Evolutionary conservation across 2,888 invertebrate species (phyloP).

Genomic region (Mesorhabditis sp.): DNA sequence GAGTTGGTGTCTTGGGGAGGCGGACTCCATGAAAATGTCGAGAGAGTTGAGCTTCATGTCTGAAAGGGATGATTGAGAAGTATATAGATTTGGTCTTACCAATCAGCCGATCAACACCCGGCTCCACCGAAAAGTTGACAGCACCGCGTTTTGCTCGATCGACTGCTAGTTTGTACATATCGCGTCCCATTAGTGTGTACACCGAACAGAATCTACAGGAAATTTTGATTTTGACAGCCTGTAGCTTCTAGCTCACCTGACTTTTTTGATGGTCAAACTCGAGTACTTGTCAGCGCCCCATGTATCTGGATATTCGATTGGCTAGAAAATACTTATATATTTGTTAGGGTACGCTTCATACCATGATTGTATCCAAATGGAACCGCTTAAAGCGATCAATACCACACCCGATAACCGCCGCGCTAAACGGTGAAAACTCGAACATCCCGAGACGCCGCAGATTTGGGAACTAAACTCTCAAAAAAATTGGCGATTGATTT

Average conservation of each 20-base stretch:
- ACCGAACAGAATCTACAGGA: neutral
- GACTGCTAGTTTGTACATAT: conserved; percentile 3
- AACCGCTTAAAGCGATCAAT: neutral
- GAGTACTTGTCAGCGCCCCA: conserved; percentile 3
- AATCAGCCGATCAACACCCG: conserved; percentile 1
- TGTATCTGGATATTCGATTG: neutral
- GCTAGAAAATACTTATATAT: neutral
- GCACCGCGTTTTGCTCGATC: neutral
- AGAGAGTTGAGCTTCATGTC: neutral
- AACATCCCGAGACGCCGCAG: neutral
- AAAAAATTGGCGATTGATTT: too few species aligned
- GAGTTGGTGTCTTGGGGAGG: neutral
- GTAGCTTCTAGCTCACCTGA: neutral
- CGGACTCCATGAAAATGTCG: neutral
- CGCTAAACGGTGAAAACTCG: conserved; percentile 3
- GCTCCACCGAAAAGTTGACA: conserved; percentile 2
- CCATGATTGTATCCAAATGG: neutral
- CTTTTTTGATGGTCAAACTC: neutral
- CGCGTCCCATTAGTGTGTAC: neutral
- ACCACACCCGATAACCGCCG: neutral
- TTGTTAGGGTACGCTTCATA: neutral
- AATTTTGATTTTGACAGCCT: neutral
- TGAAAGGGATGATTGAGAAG: neutral
- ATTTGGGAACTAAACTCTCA: neutral
- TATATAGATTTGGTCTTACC: neutral